Percentiles rank a stretch among this genome's conserved stretches.
Conservation (phyloP, 1,140 invertebrate genomes). For the Phthorimaea operculella region DNA sequence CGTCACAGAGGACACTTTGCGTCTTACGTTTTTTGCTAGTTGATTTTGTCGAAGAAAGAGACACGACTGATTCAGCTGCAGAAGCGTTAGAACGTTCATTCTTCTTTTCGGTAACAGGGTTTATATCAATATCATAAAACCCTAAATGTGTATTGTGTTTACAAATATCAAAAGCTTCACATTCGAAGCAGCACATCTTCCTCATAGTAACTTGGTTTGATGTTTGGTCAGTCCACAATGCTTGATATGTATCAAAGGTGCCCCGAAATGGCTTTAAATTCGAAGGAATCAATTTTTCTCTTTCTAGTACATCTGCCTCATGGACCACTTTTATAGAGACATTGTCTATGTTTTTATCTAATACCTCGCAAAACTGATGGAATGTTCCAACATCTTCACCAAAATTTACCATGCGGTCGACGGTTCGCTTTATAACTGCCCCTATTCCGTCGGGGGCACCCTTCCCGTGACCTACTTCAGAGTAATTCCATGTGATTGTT, state of each 20-base stretch:
- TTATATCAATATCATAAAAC: background rate
- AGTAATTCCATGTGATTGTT: constrained; percentile 17
- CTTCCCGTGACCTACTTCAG: constrained; percentile 18
- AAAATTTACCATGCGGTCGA: constrained; percentile 9
- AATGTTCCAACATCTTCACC: constrained; percentile 12
- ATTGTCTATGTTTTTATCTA: constrained; percentile 4
- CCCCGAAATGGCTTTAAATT: constrained; percentile 8
- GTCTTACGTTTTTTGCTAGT: too few species aligned
- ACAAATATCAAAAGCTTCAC: constrained; percentile 2
- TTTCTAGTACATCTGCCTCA: constrained; percentile 8
- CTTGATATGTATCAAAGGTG: constrained; percentile 13
- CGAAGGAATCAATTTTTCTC: constrained; percentile 7
- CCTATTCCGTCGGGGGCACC: constrained; percentile 21
- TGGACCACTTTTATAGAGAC: background rate
- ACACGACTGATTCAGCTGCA: too few species aligned
- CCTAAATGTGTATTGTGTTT: constrained; percentile 7
- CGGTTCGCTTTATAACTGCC: constrained; percentile 15
- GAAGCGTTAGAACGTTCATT: too few species aligned
- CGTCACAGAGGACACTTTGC: too few species aligned
- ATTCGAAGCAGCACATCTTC: constrained; percentile 7
- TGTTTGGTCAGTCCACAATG: constrained; percentile 7
- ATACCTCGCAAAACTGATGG: constrained; percentile 8
- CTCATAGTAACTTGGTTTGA: constrained; percentile 4
- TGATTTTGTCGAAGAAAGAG: too few species aligned
- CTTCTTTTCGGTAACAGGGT: too few species aligned